A percentile compares a stretch with the other conserved stretches of the same genome.
Evolutionary conservation across 2,113 vertebrate genomes (phyloP).

Genomic region (Arizona elegans): DNA sequence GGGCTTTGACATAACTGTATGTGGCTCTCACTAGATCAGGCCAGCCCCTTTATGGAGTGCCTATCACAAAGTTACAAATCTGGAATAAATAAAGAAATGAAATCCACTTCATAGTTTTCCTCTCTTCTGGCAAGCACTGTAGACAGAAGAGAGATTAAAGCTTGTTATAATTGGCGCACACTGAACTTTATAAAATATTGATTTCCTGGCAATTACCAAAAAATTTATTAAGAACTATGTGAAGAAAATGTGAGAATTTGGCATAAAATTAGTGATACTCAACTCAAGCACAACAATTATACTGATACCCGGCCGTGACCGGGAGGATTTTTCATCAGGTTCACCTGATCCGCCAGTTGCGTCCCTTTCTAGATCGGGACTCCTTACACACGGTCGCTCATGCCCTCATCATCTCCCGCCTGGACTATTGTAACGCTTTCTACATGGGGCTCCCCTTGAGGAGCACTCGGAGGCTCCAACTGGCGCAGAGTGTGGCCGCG

Average conservation of each 20-base stretch:
- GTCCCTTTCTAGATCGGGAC: too few species aligned
- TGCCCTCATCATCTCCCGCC: too few species aligned
- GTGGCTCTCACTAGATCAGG: neutral
- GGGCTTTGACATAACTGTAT: neutral
- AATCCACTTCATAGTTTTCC: neutral
- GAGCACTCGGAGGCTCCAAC: too few species aligned
- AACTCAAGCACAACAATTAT: constrained; percentile 2
- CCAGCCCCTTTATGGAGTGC: neutral
- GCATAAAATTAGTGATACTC: neutral
- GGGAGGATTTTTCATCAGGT: too few species aligned
- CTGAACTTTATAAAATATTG: constrained; percentile 32
- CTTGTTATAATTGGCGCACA: constrained; percentile 16
- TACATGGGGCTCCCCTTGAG: too few species aligned
- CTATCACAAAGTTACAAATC: neutral
- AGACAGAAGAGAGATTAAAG: constrained; percentile 25
- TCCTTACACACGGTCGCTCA: too few species aligned
- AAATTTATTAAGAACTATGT: constrained; percentile 30
- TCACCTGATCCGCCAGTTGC: too few species aligned
- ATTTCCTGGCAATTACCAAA: constrained; percentile 30
- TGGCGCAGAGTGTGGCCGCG: too few species aligned
- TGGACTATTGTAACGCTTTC: too few species aligned
- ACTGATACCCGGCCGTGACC: neutral
- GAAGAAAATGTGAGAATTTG: constrained; percentile 22
- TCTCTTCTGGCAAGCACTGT: neutral
- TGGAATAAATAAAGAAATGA: neutral